Evolutionary conservation across 1,140 invertebrate genomes (phyloP).

Genomic region (honey bee (Apis mellifera)): Amel_HAv3.1 CM009941.2:127501-128000

Average conservation of each 20-base stretch:
- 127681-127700: background rate
- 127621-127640: no score
- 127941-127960: no score
- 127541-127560: no score
- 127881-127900: background rate
- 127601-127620: background rate
- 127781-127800: background rate
- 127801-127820: background rate
- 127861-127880: background rate
- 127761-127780: background rate
- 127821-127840: background rate
- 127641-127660: background rate
- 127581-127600: conserved; percentile 11
- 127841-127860: background rate
- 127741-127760: background rate
- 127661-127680: background rate
- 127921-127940: no score
- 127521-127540: no score
- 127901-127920: background rate
- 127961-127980: no score
- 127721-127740: background rate
- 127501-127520: background rate
- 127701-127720: background rate
- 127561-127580: background rate
- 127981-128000: no score